phyloP scores from a whole-genome alignment of 2,797 vertebrate genomes.

The Cyprinodon diabolis region DNA sequence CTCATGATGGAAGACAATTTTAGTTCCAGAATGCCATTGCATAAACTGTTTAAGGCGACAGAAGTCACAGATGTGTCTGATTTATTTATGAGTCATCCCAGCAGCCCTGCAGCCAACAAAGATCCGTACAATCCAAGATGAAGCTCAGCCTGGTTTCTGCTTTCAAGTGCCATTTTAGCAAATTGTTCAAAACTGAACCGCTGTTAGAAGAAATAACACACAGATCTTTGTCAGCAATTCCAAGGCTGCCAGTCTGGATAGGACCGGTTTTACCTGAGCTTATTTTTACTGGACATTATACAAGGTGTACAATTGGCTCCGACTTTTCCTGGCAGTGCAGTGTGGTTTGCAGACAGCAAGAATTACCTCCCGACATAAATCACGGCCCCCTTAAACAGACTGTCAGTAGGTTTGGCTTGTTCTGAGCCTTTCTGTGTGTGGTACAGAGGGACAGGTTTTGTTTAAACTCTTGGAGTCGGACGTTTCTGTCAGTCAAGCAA shows the following conservation, averaged over 20 bases:
- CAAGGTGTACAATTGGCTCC: conserved; percentile 15
- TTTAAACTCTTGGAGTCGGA: background rate
- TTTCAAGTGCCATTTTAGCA: conserved; percentile 55
- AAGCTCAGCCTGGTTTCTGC: conserved; percentile 45
- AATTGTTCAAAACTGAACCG: conserved; percentile 33
- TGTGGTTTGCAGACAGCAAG: conserved; percentile 10
- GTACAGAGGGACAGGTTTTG: background rate
- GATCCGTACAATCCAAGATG: conserved; percentile 15
- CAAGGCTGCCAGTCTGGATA: conserved; percentile 38
- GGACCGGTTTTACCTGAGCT: conserved; percentile 31
- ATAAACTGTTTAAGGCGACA: conserved; percentile 30
- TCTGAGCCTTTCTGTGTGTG: conserved; percentile 1
- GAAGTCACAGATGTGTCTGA: conserved; percentile 16
- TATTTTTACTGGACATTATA: conserved; percentile 45
- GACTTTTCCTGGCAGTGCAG: conserved; percentile 15
- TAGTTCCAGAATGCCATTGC: conserved; percentile 1
- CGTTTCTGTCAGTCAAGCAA: background rate
- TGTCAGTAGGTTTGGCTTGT: conserved; percentile 2
- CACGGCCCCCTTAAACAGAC: conserved; percentile 19
- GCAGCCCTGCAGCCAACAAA: background rate
- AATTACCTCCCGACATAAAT: conserved; percentile 35
- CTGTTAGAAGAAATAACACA: conserved; percentile 27
- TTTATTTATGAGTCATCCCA: conserved; percentile 34
- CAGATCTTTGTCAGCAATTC: conserved; percentile 45
- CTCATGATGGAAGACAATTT: background rate